Evolutionary conservation across 2,888 invertebrate species (phyloP), one percentile per base, ranked within the genome.

Genomic region (Campoletis raptor): DNA sequence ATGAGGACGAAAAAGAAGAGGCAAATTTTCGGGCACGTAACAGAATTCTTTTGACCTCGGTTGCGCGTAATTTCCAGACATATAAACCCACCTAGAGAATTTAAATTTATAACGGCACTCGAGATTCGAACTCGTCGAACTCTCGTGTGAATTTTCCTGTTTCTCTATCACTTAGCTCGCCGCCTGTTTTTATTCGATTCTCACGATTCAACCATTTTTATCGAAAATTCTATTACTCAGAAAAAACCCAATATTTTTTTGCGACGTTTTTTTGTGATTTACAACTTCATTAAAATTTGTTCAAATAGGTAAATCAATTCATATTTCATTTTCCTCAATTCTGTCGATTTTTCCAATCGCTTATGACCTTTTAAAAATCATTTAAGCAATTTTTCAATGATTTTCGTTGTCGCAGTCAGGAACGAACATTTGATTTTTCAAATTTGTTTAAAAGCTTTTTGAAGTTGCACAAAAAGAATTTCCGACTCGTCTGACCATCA

Each of bases 41-140:
- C 21, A 10, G 30, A 77, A 77, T 52, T 78, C 52, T 5, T 36
- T 66, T 73, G 83, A 78, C 76, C 78, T 76, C 78, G 52, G 84
- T 77, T 81, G 64, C 64, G 76, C 77, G 70, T 85, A 81, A 85
- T 85, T 81, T 85, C 45, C 72, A 77, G 64, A 36, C 80, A 57
- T 66, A 61, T 72, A 72, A 80, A 70, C 42, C 70, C 45, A 72
- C 45, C 70, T n/a, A 73, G 70, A 72, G 87, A 87, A 87, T 87
- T 87, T 87, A 76, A 87, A 88, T 88, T 87, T 78, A 80, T 88
- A 88, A 88, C 88, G 88, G 88, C 87, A 85, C 64, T 64, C 61
- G 48, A 48, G 72, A 73, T 72, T 66, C 67, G 54, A 54, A 73
- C 66, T 74, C 74, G 52, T 40, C 66, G 73, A 81, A 73, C 74